Base-by-base conservation (phyloP, 1,140 invertebrate species). In the Orchesella cincta region DNA sequence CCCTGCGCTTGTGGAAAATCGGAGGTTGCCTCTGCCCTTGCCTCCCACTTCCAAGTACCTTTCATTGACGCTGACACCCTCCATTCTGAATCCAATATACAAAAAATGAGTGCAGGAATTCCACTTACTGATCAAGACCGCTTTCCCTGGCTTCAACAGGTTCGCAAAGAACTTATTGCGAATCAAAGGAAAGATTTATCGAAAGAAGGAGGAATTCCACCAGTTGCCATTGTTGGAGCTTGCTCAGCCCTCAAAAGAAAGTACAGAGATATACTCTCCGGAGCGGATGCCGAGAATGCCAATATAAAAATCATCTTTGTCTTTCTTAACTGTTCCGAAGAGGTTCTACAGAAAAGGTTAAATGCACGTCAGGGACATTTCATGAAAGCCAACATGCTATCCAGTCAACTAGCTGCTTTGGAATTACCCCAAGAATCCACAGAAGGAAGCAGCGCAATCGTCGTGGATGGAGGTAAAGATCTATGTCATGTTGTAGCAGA, bases 1-100 rank as follows among this genome's bases (percentile, higher is more conserved):
- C 78, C 78, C 12, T 76, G 73, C 18, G 78, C 71, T 18, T 79
- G 78, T 70, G 78, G 78, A 54, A 79, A 79, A 29, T 76, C 78
- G 3, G 78, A 79, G 67, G 72, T 79, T 12, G 78, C 51, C 14
- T 52, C 51, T 3, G 72, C 52, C 0, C 33, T 79, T 26, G 78
- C 78, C 8, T 33, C 26, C 0, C 71, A 54, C 39, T 79, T 34
- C 36, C 14, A 46, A 1, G 76, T 72, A 23, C 46, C 46, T 2
- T 79, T 26, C 28, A 16, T 79, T 5, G 78, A 79, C 29, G 78
- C 57, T 33, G 78, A 79, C 34, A 34, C 75, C n/a, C 39, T 51
- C 34, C 78, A 79, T 51, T 54, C 78, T 0, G 33, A 62, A 54
- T 28, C n/a, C 0, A 79, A 79, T 23, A 76, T 79, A 36, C 20